Percentiles rank a stretch among this genome's conserved stretches.
These are phyloP conservation scores for Entelurus aequoreus DNA, from an alignment of 2,113 vertebrate genomes.

Conservation along the genomic window DNA sequence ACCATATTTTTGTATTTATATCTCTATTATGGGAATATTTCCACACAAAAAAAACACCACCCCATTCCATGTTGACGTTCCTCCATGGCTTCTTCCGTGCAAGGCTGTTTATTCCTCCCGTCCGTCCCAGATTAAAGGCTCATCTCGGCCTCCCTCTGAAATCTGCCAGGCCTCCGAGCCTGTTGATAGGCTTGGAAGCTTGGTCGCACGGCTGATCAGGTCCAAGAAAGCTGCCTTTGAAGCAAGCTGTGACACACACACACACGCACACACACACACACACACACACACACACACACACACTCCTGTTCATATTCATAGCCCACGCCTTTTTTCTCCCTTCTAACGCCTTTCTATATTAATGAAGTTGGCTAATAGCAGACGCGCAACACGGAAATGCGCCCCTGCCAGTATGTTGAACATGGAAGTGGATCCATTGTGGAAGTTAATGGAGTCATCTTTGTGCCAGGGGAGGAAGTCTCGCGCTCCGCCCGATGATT, in stretches of 20 bases:
- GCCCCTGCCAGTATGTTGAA: slow-evolving; percentile 25
- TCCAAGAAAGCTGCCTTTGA: slow-evolving; percentile 69
- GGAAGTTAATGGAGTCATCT: slow-evolving; percentile 52
- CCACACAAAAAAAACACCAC: background rate
- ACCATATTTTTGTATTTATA: too few species aligned
- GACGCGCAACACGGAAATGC: too few species aligned
- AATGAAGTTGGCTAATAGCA: slow-evolving; percentile 59
- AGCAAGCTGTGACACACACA: slow-evolving; percentile 43
- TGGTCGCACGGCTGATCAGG: slow-evolving; percentile 57
- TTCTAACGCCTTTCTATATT: slow-evolving; percentile 47
- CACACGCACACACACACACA: slow-evolving; percentile 15
- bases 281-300: too few species aligned
- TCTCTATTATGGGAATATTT: background rate
- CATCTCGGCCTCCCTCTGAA: slow-evolving; percentile 48
- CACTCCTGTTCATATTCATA: too few species aligned
- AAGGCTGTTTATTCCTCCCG: slow-evolving; percentile 20
- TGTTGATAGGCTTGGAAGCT: slow-evolving; percentile 65
- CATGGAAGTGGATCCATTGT: slow-evolving; percentile 39
- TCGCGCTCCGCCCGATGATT: slow-evolving; percentile 4
- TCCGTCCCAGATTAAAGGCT: slow-evolving; percentile 64
- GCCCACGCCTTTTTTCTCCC: slow-evolving; percentile 31
- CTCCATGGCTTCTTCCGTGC: background rate
- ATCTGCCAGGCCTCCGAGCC: slow-evolving; percentile 57
- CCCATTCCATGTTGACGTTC: background rate
- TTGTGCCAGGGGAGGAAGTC: slow-evolving; percentile 14